Base-by-base conservation (phyloP, 1,140 invertebrate species). In the Caerostris darwini region DNA sequence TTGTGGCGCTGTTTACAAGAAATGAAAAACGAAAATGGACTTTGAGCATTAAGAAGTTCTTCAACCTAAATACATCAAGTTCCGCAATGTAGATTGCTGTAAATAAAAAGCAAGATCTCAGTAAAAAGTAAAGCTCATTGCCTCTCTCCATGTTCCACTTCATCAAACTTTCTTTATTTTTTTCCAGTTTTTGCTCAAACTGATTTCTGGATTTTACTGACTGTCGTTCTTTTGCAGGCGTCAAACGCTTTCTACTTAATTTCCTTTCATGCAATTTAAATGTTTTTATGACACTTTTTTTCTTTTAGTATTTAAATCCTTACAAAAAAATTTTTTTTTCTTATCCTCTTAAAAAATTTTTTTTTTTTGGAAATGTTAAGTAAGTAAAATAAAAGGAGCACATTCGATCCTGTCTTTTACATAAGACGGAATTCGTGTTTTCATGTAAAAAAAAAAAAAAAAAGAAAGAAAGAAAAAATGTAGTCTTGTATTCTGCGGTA, bases 201-300 rank as follows among this genome's bases (percentile, higher is more conserved):
- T 71, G 69, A 71, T 71, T 71, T 71, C 50, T 10, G 19, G 19
- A n/a, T 71, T 71, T 71, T 71, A 34, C 19, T 71, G 50, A 34
- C 69, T 71, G 8, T 34, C 50, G 19, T 71, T 71, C 69, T 4
- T 71, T 71, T 71, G 19, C 50, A 71, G 19, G 19, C 69, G 69
- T 71, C 69, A 71, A 71, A 71, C 69, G 69, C 34, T 71, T 71
- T 71, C 69, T 71, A 71, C 69, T 71, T 71, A 71, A 71, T 71
- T 71, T 71, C 69, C 69, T 71, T 71, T 71, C 69, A 71, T 50
- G 69, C 69, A 71, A 71, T 71, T 71, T 71, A 19, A 71, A 71
- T 71, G 34, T 71, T 71, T 71, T 71, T 71, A 8, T 4, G 69
- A 71, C 69, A 71, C 50, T 71, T 71, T 64, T 61, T 71, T n/a